Evolutionary conservation across 2,113 vertebrate genomes (phyloP).

Genomic region (Nycticryphes semicollaris): DNA sequence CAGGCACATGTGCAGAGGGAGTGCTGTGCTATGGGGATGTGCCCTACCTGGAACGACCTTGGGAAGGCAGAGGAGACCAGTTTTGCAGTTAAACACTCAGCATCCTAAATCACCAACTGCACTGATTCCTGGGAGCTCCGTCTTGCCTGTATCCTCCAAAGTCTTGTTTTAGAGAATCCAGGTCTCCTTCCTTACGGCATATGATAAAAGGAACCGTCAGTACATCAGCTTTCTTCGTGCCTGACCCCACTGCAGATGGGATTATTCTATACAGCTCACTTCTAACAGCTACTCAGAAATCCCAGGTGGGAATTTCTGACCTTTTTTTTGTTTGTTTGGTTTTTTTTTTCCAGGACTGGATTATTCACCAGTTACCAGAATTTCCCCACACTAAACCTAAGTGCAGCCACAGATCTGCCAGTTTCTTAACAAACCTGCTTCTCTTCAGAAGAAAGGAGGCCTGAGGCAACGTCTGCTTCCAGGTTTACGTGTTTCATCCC

Average conservation of each 20-base stretch:
- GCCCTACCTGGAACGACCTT: neutral
- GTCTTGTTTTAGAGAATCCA: neutral
- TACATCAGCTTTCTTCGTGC: neutral
- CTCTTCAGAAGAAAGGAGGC: neutral
- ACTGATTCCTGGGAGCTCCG: neutral
- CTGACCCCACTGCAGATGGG: neutral
- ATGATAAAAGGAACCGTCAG: neutral
- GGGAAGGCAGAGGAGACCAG: neutral
- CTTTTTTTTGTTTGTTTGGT: no score
- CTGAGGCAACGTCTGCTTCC: neutral
- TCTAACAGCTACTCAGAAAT: neutral
- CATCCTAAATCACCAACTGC: neutral
- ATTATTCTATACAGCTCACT: neutral
- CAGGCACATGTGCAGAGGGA: neutral
- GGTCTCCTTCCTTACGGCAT: neutral
- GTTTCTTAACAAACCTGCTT: slow-evolving; percentile 46
- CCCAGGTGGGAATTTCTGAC: neutral
- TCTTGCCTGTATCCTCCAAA: neutral
- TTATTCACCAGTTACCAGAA: neutral
- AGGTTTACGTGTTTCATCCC: slow-evolving; percentile 67
- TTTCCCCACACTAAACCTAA: neutral
- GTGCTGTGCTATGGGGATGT: neutral
- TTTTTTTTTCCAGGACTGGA: neutral
- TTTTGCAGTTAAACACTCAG: neutral
- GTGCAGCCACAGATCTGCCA: fast-evolving